Evolutionary conservation across 2,888 invertebrate genomes (phyloP).

Genomic region (Xestia xanthographa): DNA sequence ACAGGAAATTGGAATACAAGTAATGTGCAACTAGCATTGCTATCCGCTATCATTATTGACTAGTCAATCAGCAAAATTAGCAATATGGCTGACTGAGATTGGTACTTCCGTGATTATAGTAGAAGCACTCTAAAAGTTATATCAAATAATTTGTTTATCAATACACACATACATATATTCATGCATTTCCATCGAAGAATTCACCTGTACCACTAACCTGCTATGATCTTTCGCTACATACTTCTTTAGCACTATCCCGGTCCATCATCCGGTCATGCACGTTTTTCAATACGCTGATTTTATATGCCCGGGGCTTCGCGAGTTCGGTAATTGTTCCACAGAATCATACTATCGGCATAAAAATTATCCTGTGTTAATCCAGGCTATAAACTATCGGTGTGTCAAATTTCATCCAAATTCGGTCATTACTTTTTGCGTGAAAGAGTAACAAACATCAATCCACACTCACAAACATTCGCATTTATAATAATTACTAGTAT

Average conservation of each 20-base stretch:
- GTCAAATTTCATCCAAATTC: too few species aligned
- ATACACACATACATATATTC: neutral
- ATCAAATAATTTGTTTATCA: neutral
- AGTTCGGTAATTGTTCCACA: too few species aligned
- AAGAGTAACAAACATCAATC: too few species aligned
- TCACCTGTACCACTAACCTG: neutral
- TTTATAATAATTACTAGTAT: too few species aligned
- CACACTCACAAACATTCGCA: too few species aligned
- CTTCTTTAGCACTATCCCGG: too few species aligned
- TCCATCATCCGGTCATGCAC: neutral
- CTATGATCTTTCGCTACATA: neutral
- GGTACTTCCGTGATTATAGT: neutral
- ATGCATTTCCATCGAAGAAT: neutral
- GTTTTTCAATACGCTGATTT: neutral
- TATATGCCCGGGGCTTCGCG: neutral
- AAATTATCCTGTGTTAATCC: too few species aligned
- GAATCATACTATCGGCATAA: too few species aligned
- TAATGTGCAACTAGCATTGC: neutral
- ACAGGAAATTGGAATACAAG: conserved; percentile 19
- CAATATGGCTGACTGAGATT: neutral
- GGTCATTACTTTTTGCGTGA: too few species aligned
- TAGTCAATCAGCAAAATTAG: neutral
- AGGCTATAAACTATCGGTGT: too few species aligned
- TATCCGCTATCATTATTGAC: neutral
- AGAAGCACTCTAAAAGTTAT: too few species aligned